A percentile compares a stretch with the other conserved stretches of the same genome.
Evolutionary conservation across 1,140 invertebrate genomes (phyloP).

Genomic region (Geopemphigus sp.): DNA sequence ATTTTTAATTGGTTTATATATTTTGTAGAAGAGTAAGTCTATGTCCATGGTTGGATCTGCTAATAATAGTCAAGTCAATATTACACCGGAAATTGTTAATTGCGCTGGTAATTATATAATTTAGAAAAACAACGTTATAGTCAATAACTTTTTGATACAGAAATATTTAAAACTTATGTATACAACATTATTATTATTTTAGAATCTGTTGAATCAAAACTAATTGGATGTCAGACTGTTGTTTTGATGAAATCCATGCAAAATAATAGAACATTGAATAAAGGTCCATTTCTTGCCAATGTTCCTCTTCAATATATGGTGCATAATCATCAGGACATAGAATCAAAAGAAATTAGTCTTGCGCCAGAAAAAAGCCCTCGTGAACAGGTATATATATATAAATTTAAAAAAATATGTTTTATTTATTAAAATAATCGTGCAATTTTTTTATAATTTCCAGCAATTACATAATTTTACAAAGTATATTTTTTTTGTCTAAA

Average conservation of each 20-base stretch:
- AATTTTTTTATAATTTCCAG: background rate
- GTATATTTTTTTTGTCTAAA: background rate
- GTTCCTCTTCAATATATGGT: slow-evolving; percentile 16
- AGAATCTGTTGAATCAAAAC: background rate
- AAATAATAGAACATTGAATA: background rate
- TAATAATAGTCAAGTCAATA: background rate
- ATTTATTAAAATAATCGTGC: background rate
- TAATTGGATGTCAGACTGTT: background rate
- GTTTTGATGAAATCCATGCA: background rate
- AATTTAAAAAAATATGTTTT: background rate
- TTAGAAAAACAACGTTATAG: background rate
- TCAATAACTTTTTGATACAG: background rate
- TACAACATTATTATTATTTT: background rate
- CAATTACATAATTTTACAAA: background rate
- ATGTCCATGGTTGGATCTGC: background rate
- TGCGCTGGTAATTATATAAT: background rate
- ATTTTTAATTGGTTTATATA: background rate
- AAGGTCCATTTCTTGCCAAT: slow-evolving; percentile 18
- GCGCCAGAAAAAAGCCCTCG: background rate
- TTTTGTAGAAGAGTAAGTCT: background rate
- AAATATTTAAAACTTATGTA: background rate
- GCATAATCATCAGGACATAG: background rate
- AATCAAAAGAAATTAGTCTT: background rate
- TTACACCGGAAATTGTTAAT: background rate
- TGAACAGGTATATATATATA: background rate